These are phyloP conservation scores for Mnemiopsis leidyi DNA, from an alignment of 37 sponge, comb jelly and placozoan species.

Conservation along the genomic window DNA sequence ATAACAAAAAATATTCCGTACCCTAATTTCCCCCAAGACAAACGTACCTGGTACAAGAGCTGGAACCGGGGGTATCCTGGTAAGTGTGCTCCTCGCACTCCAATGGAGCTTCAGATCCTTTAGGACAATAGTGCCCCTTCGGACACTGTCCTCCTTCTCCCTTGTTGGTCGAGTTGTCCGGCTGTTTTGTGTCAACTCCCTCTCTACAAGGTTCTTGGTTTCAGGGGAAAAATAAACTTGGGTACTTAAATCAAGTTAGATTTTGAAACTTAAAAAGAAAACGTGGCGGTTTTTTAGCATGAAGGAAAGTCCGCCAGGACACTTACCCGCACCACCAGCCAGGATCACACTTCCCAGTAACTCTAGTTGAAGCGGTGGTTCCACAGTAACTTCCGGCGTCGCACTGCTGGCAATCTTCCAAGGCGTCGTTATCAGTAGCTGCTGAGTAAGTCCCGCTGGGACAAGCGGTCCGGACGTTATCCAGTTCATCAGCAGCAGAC, in stretches of 20 bases:
- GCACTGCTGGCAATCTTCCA: constrained; percentile 55
- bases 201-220: too few relatives aligned
- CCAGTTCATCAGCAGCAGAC: not conserved
- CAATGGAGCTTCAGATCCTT: constrained; percentile 53
- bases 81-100: constrained; percentile 47
- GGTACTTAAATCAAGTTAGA: too few relatives aligned
- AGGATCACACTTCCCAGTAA: constrained; percentile 66
- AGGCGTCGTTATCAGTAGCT: not conserved
- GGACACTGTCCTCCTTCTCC: constrained; percentile 65
- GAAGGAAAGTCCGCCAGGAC: too few relatives aligned
- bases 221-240: too few relatives aligned
- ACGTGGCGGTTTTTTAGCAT: too few relatives aligned
- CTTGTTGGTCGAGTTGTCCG: constrained; percentile 9
- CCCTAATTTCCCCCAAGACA: too few relatives aligned
- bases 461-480: constrained; percentile 11
- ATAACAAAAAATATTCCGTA: too few relatives aligned
- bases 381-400: constrained; percentile 66
- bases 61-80: not conserved
- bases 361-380: not conserved
- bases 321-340: constrained; percentile 67
- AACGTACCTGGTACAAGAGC: constrained; percentile 25
- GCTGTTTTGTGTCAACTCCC: constrained; percentile 33
- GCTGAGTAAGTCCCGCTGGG: constrained; percentile 55
- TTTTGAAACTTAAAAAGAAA: too few relatives aligned
- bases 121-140: constrained; percentile 68